phyloP scores from a whole-genome alignment of 92 coral and sea anemone genomes.

The Pocillopora meandrina region DNA sequence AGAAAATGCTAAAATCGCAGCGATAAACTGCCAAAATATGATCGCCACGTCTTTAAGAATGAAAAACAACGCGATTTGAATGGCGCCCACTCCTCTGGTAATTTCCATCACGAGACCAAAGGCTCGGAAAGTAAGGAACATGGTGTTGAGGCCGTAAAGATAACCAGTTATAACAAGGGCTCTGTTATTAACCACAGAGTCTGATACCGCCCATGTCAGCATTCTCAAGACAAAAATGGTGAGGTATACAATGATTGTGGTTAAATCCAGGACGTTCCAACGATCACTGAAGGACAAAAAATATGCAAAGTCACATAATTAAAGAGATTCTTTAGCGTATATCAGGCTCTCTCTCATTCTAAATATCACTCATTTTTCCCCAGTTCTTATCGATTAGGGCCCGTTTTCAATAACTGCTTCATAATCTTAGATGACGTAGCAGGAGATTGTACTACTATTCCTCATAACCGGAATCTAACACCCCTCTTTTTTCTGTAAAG shows the following conservation, averaged over 20 bases:
- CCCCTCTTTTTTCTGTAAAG: too few species aligned
- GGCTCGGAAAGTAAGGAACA: slow-evolving; percentile 40
- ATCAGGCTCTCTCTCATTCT: too few species aligned
- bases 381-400: too few species aligned
- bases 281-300: slow-evolving; percentile 32
- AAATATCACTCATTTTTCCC: too few species aligned
- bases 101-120: slow-evolving; percentile 55
- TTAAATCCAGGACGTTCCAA: slow-evolving; percentile 40
- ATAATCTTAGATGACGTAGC: too few species aligned
- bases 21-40: slow-evolving; percentile 46
- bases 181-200: slow-evolving; percentile 28
- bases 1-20: slow-evolving; percentile 46
- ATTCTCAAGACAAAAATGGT: slow-evolving; percentile 14
- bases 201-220: slow-evolving; percentile 15
- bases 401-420: too few species aligned
- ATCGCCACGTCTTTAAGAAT: slow-evolving; percentile 30
- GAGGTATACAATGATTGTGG: slow-evolving; percentile 24
- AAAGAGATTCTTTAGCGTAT: background rate
- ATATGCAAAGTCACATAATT: background rate
- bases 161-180: slow-evolving; percentile 36
- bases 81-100: slow-evolving; percentile 27
- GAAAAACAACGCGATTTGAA: slow-evolving; percentile 50
- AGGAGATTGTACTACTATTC: too few species aligned
- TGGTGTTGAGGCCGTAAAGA: slow-evolving; percentile 53
- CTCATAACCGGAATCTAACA: too few species aligned